These are phyloP conservation scores for Mythimna impura DNA, from an alignment of 2,888 invertebrate genomes.

Conservation along the genomic window DNA sequence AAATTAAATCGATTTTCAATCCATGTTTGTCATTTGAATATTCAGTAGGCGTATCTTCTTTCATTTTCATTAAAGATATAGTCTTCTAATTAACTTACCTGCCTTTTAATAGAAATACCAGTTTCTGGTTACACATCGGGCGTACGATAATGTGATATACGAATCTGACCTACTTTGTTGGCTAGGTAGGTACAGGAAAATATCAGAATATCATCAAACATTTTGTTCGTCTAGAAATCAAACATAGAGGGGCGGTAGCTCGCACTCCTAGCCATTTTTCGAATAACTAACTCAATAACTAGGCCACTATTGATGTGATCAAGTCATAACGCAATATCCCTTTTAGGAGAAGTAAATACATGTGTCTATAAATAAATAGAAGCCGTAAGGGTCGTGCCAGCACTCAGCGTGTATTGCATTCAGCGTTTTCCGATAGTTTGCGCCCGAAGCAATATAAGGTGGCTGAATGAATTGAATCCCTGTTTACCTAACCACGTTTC, in stretches of 20 bases:
- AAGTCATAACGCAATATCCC: conserved; percentile 32
- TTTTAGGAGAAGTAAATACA: conserved; percentile 40
- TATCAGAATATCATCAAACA: conserved; percentile 22
- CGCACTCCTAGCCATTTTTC: conserved; percentile 11
- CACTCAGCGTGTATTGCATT: conserved; percentile 60
- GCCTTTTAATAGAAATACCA: background rate
- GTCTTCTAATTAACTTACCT: background rate
- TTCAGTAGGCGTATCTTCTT: background rate
- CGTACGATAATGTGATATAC: background rate
- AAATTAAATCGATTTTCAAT: background rate
- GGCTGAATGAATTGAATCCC: conserved; percentile 13
- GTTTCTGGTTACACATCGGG: background rate
- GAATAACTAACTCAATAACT: conserved; percentile 25
- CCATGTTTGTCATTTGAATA: background rate
- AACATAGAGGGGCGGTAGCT: background rate
- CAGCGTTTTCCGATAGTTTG: conserved; percentile 43
- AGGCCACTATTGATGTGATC: conserved; percentile 31
- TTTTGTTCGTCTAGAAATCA: conserved; percentile 23
- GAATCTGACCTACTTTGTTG: conserved; percentile 4
- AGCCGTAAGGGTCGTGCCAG: conserved; percentile 31
- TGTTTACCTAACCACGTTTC: conserved; percentile 31
- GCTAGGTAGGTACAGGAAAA: conserved; percentile 2
- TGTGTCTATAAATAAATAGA: conserved; percentile 37
- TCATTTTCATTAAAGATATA: background rate
- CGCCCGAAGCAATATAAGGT: conserved; percentile 32